Evolutionary conservation across 2,797 vertebrate genomes (phyloP).

Genomic region (Ataeniobius toweri): DNA sequence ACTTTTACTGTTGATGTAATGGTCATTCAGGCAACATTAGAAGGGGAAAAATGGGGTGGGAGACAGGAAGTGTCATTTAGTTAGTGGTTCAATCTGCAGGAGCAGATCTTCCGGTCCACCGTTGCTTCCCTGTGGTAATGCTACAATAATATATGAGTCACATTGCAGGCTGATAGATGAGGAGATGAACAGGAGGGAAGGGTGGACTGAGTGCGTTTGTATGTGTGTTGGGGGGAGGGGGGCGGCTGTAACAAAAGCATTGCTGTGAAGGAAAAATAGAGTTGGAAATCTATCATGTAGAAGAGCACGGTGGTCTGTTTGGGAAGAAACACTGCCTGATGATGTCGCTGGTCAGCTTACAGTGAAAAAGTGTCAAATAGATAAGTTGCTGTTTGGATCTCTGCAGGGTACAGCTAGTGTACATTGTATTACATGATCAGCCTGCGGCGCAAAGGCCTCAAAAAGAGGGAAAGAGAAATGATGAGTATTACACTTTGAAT

Average conservation of each 20-base stretch:
- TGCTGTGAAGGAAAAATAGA: slow-evolving; percentile 81
- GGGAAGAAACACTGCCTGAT: slow-evolving; percentile 18
- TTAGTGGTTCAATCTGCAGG: slow-evolving; percentile 73
- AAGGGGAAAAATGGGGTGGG: slow-evolving; percentile 48
- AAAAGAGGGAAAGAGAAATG: slow-evolving; percentile 13
- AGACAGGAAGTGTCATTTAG: slow-evolving; percentile 74
- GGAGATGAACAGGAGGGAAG: slow-evolving; percentile 62
- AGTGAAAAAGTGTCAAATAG: slow-evolving; percentile 17
- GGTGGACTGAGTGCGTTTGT: slow-evolving; percentile 30
- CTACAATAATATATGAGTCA: slow-evolving; percentile 75
- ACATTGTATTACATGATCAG: slow-evolving; percentile 11
- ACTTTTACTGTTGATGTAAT: slow-evolving; percentile 48
- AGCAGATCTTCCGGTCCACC: slow-evolving; percentile 77
- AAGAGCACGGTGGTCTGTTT: slow-evolving; percentile 42
- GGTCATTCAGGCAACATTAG: slow-evolving; percentile 50
- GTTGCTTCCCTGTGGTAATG: slow-evolving; percentile 71
- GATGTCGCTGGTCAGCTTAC: slow-evolving; percentile 20
- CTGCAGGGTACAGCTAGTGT: slow-evolving; percentile 26
- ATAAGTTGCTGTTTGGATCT: slow-evolving; percentile 40
- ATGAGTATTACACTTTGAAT: slow-evolving; percentile 3
- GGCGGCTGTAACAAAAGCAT: slow-evolving; percentile 30
- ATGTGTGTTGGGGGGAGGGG: not conserved
- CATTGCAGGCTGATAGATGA: slow-evolving; percentile 58
- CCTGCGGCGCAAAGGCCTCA: slow-evolving; percentile 4
- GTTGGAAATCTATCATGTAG: slow-evolving; percentile 73